phyloP scores from a whole-genome alignment of 1,140 invertebrate genomes.

The Drosophila arawakana region DNA sequence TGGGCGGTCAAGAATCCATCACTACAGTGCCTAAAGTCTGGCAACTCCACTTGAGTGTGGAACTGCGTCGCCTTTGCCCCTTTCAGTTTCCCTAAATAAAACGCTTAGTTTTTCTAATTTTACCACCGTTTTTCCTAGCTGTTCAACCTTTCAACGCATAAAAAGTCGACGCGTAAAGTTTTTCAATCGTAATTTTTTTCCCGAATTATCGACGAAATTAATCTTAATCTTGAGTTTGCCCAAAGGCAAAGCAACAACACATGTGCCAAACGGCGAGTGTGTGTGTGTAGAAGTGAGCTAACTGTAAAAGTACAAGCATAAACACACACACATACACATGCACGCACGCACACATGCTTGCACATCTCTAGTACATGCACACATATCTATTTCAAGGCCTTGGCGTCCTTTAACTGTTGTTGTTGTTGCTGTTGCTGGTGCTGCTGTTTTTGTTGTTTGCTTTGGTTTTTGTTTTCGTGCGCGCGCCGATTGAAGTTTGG shows the following conservation, averaged over 20 bases:
- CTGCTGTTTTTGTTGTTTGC: conserved; percentile 35
- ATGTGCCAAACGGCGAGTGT: conserved; percentile 67
- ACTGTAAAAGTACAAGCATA: conserved; percentile 25
- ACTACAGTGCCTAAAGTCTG: conserved; percentile 43
- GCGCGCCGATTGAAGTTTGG: conserved; percentile 81
- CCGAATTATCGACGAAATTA: conserved; percentile 73
- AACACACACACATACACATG: neutral
- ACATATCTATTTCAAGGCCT: conserved; percentile 78
- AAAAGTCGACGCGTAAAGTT: conserved; percentile 52
- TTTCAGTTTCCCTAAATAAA: neutral
- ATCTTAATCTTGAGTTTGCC: conserved; percentile 77
- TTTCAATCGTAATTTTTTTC: conserved; percentile 47
- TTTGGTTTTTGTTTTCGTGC: conserved; percentile 52
- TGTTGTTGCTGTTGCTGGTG: conserved; percentile 55
- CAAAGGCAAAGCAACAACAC: conserved; percentile 55
- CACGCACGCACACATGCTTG: neutral
- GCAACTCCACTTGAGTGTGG: conserved; percentile 49
- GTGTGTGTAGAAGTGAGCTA: conserved; percentile 24
- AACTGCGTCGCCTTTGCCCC: conserved; percentile 1
- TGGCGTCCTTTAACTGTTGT: conserved; percentile 63
- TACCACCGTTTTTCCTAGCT: conserved; percentile 31
- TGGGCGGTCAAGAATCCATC: conserved; percentile 62
- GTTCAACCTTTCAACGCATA: conserved; percentile 73
- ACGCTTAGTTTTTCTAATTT: conserved; percentile 9
- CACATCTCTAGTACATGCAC: neutral